These are phyloP conservation scores for Synanthedon myopaeformis DNA, from an alignment of 2,888 invertebrate species.

Conservation along the genomic window DNA sequence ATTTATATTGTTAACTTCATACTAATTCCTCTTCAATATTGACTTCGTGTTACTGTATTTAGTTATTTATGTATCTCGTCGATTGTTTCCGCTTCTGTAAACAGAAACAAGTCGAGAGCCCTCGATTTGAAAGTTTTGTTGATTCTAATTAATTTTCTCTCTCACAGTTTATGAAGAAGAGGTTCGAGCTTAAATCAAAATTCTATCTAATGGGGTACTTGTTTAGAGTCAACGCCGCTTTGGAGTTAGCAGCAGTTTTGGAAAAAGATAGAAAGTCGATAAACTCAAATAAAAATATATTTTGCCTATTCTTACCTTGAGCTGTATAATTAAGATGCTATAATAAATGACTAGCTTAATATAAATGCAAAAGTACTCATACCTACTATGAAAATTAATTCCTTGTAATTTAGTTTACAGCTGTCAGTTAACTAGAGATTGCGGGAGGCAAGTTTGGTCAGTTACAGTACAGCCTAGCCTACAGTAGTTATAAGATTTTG, in stretches of 20 bases:
- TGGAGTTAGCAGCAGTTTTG: constrained; percentile 33
- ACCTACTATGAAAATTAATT: too few species aligned
- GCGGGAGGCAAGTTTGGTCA: too few species aligned
- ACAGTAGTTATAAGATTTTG: too few species aligned
- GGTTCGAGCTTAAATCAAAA: constrained; percentile 14
- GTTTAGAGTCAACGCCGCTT: constrained; percentile 25
- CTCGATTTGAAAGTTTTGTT: not conserved
- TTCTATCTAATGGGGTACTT: constrained; percentile 15
- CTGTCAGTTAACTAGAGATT: too few species aligned
- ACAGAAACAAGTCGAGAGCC: not conserved
- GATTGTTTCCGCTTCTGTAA: constrained; percentile 3
- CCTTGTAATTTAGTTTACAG: too few species aligned
- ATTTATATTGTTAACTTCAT: constrained; percentile 5
- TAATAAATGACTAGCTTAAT: too few species aligned
- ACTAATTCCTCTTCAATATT: constrained; percentile 5
- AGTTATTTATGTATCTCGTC: not conserved
- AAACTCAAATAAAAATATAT: too few species aligned
- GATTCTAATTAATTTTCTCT: constrained; percentile 3
- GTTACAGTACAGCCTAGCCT: too few species aligned
- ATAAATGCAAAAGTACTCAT: too few species aligned
- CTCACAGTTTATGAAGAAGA: constrained; percentile 13
- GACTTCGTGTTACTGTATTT: constrained; percentile 1
- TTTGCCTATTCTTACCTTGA: too few species aligned
- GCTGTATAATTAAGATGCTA: too few species aligned
- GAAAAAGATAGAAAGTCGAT: constrained; percentile 36